Base-by-base conservation (phyloP, 1,140 invertebrate genomes). In the Melipona quadrifasciata region DNA sequence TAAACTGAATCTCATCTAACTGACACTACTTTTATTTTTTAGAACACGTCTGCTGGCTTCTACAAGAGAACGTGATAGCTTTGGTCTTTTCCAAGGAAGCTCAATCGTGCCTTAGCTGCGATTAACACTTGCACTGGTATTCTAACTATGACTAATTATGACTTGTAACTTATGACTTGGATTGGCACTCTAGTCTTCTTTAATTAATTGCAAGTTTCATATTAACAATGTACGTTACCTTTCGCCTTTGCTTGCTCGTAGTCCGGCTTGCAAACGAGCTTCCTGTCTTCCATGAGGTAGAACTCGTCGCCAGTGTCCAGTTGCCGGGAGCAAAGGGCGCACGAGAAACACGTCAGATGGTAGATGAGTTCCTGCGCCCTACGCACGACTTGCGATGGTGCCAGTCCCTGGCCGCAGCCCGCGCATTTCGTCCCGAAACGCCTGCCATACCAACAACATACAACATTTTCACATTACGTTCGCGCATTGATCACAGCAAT, bases 271-370 rank as follows among this genome's bases (percentile, higher is more conserved):
- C 99, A 99, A 68, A 99, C 98, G 75, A 99, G 96, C 95, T 99
- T 99, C 83, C 98, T 97, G 95, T 99, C 98, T 93, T 99, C 99
- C 97, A 99, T 98, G 58, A 99, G 97, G 93, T 99, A 99, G 94
- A 99, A 99, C 93, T 99, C 98, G 93, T 99, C 99, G 1, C 98
- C 99, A 4, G 99, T 99, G 93, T 99, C 99, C 74, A 99, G 96
- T 90, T 99, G 98, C 85, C 99, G 96, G 24, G 98, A 97, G 95
- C 99, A 99, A 92, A 99, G 97, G 87, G 98, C 97, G 94, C 99
- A 99, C 10, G 97, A 97, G 95, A 99, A 99, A 95, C 99, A 99
- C 89, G 98, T 97, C 77, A 99, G 96, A 94, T 99, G 99, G 95
- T 99, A 99, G 72, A 99, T 98, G 95, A 99, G 97, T 91, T 99